A percentile compares a stretch with the other conserved stretches of the same genome.
Conservation (phyloP, 92 coral and sea anemone species). For the Heteractis magnifica region DNA sequence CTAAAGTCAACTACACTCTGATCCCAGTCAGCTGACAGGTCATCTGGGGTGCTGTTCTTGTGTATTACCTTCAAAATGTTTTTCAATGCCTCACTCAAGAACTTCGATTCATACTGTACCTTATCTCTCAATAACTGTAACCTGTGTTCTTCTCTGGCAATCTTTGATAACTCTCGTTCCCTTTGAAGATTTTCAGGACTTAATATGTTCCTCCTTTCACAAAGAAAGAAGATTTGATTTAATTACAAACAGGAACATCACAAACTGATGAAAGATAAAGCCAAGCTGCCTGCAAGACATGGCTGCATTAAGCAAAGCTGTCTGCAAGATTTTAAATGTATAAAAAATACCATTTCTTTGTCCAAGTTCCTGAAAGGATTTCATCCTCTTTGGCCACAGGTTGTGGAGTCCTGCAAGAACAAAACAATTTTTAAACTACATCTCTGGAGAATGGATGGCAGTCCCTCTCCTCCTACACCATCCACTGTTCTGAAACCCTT, state of each 20-base stretch:
- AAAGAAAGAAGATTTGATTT: neutral
- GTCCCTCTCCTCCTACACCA: too few species aligned
- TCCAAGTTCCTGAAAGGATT: constrained; percentile 12
- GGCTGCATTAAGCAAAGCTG: too few species aligned
- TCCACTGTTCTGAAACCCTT: too few species aligned
- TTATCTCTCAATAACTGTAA: constrained; percentile 56
- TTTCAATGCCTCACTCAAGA: too few species aligned
- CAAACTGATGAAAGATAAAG: neutral
- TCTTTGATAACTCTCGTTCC: constrained; percentile 46
- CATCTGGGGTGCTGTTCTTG: too few species aligned
- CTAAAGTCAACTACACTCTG: too few species aligned
- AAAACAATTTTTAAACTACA: too few species aligned
- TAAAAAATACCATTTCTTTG: constrained; percentile 5
- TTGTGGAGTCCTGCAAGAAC: neutral
- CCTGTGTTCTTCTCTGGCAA: constrained; percentile 62
- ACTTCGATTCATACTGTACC: constrained; percentile 28
- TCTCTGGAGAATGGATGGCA: too few species aligned
- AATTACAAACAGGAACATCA: neutral
- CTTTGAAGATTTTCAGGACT: constrained; percentile 24
- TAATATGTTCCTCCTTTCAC: constrained; percentile 18
- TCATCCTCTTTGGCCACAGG: constrained; percentile 1
- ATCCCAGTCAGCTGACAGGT: too few species aligned
- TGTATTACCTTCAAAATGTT: too few species aligned
- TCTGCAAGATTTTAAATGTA: neutral
- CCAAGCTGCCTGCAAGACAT: too few species aligned